Evolutionary conservation across 2,888 invertebrate species (phyloP).

Genomic region (Meganola albula): DNA sequence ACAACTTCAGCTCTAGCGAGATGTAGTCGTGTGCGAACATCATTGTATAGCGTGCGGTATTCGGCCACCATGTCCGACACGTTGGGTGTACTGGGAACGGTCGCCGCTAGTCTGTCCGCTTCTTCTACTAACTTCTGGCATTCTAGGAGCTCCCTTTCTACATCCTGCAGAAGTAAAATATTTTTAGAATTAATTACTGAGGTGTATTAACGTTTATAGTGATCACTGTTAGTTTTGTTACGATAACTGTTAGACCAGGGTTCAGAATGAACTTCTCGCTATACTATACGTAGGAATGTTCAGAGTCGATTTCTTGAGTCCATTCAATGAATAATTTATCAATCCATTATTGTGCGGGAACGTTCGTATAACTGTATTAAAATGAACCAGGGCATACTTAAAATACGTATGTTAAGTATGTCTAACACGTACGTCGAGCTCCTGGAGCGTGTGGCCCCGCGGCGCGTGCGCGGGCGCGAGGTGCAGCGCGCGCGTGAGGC

Average conservation of each 20-base stretch:
- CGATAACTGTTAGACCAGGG: too few species aligned
- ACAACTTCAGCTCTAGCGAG: slow-evolving; percentile 56
- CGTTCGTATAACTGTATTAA: too few species aligned
- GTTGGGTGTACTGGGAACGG: slow-evolving; percentile 39
- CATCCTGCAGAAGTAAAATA: slow-evolving; percentile 35
- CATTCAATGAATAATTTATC: too few species aligned
- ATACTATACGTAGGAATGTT: too few species aligned
- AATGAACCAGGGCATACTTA: rapidly evolving
- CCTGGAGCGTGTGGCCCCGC: slow-evolving; percentile 56
- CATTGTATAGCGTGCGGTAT: slow-evolving; percentile 56
- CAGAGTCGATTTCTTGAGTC: too few species aligned
- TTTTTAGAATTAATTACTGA: too few species aligned
- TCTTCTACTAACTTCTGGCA: slow-evolving; percentile 54
- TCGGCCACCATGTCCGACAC: slow-evolving; percentile 58
- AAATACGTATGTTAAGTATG: not conserved
- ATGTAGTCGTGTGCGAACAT: slow-evolving; percentile 51
- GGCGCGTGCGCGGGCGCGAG: slow-evolving; percentile 70
- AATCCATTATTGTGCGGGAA: too few species aligned
- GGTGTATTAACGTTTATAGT: too few species aligned
- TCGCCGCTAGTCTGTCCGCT: slow-evolving; percentile 52
- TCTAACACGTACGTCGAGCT: slow-evolving; percentile 63
- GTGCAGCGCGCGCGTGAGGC: slow-evolving; percentile 83
- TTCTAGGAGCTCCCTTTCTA: slow-evolving; percentile 55
- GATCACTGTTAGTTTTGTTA: too few species aligned
- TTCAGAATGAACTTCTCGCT: too few species aligned